Evolutionary conservation across 1,140 invertebrate species (phyloP), one percentile per base, ranked within the genome.

Genomic region (Heliconius congener): DNA sequence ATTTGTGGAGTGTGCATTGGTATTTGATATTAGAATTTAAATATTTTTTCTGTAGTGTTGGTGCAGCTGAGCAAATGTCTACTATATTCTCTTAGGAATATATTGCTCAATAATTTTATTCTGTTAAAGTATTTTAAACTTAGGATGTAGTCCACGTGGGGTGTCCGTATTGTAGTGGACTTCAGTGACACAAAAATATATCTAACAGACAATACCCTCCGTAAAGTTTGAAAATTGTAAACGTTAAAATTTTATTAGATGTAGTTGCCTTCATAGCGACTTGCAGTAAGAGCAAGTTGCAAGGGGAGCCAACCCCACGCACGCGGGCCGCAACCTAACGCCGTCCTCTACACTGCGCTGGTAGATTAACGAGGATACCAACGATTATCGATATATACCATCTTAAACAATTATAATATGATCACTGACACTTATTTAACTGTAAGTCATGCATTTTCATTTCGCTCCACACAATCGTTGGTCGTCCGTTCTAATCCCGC

Each of bases 21-120:
- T 93, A 91, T 90, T 91, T 90, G 88, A 92, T 92, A 90, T 86
- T 93, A 92, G 90, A 81, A 86, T 91, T 89, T 87, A 88, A 86
- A 88, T 83, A 79, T 84, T 90, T 88, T 89, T 91, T 92, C 89
- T 85, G 90, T 93, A 93, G 91, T 89, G 88, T 93, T 91, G 91
- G 93, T 93, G 93, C 93, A 94, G 89, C 91, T 87, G 91, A 93
- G 91, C 91, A 93, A 94, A 91, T 92, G 90, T 94, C 91, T 94
- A 93, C 87, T 91, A 90, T 93, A 94, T 94, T 94, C 90, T 93
- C 88, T 89, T 92, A 93, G 78, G 90, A 91, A 93, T 93, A 93
- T 93, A 92, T 94, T 94, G 93, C 93, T 94, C 93, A 94, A 94
- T 93, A 89, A 90, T 94, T 92, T 92, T 90, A 92, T 93, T 93